phyloP scores from a whole-genome alignment of 1,140 invertebrate genomes.

The Frieseomelitta varia region DNA sequence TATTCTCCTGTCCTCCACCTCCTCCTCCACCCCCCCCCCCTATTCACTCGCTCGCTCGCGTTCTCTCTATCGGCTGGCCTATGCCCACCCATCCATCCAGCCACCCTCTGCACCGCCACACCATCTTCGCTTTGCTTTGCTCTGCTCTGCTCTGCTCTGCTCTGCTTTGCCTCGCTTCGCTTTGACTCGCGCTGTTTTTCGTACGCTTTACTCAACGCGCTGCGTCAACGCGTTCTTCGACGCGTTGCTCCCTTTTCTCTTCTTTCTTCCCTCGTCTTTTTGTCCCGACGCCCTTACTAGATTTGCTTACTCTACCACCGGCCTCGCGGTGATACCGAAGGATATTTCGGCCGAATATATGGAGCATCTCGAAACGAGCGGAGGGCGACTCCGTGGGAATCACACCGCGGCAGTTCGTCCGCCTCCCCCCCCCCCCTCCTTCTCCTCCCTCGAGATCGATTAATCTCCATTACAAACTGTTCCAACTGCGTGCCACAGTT shows the following conservation, averaged over 20 bases:
- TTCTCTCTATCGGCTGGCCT: background rate
- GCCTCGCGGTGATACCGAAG: background rate
- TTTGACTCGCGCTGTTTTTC: slow-evolving; percentile 46
- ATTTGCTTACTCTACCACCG: background rate
- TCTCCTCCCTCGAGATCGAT: slow-evolving; percentile 29
- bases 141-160: background rate
- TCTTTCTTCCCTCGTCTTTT: no score
- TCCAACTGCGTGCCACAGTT: slow-evolving; percentile 43
- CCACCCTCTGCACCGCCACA: background rate
- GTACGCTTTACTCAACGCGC: slow-evolving; percentile 47
- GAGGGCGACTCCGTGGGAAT: slow-evolving; percentile 26
- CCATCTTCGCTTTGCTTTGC: slow-evolving; percentile 19
- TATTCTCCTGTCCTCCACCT: slow-evolving; percentile 19
- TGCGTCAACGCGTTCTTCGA: slow-evolving; percentile 22
- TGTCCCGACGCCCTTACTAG: slow-evolving; percentile 15
- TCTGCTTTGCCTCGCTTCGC: background rate
- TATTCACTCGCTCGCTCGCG: no score
- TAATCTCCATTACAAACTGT: slow-evolving; percentile 53
- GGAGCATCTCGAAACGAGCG: slow-evolving; percentile 17
- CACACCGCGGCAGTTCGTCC: slow-evolving; percentile 7
- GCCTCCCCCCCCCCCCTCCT: background rate
- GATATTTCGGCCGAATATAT: slow-evolving; percentile 40
- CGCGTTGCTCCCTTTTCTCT: slow-evolving; percentile 36
- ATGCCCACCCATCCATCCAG: background rate
- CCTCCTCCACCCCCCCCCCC: background rate